phyloP scores from a whole-genome alignment of 1,140 invertebrate species.

The Pseudomyrmex dendroicus region DNA sequence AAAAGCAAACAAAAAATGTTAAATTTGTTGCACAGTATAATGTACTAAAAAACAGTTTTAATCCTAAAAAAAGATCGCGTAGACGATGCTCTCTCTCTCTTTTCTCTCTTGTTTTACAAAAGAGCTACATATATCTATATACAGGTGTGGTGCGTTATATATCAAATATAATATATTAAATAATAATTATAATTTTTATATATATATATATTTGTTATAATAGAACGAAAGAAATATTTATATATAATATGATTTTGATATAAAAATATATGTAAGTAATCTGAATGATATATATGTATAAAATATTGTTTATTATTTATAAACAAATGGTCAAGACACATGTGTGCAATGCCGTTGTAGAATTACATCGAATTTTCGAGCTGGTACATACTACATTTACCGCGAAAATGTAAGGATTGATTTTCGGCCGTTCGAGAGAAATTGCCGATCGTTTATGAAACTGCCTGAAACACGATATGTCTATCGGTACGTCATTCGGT shows the following conservation, averaged over 20 bases:
- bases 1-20: too few species aligned
- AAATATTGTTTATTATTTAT: conserved; percentile 74
- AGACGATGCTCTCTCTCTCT: too few species aligned
- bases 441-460: conserved; percentile 66
- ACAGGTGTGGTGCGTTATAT: too few species aligned
- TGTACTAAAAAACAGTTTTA: too few species aligned
- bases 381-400: conserved; percentile 68
- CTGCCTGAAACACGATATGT: conserved; percentile 57
- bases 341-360: conserved; percentile 52
- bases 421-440: conserved; percentile 39
- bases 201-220: too few species aligned
- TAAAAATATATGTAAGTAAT: conserved; percentile 52
- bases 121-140: neutral
- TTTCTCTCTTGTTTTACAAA: neutral
- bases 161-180: too few species aligned
- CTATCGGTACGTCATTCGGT: conserved; percentile 46
- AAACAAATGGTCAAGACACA: conserved; percentile 73
- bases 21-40: too few species aligned
- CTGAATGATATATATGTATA: conserved; percentile 36
- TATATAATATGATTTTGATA: conserved; percentile 9
- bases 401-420: conserved; percentile 68
- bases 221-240: too few species aligned
- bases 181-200: too few species aligned
- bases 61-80: too few species aligned
- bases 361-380: conserved; percentile 64